A percentile compares a stretch with the other conserved stretches of the same genome.
These are phyloP conservation scores for Sarcophaga subvicina DNA, from an alignment of 2,888 invertebrate genomes.

Conservation along the genomic window DNA sequence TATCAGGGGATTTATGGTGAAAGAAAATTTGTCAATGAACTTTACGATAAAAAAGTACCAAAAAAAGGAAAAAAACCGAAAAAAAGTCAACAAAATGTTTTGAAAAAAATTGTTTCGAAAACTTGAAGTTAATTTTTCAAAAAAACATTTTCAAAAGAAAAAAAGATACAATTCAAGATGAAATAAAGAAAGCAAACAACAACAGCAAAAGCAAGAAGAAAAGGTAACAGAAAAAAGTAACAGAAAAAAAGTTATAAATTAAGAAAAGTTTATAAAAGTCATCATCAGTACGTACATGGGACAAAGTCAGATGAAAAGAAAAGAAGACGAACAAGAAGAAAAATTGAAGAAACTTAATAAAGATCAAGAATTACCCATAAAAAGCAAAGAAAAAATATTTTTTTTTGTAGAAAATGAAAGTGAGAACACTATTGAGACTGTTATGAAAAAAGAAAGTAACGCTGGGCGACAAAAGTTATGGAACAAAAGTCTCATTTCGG, in stretches of 20 bases:
- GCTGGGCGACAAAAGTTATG: too few relatives aligned
- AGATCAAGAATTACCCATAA: background rate
- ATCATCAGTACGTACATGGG: background rate
- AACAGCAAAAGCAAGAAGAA: background rate
- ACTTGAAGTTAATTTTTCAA: conserved; percentile 14
- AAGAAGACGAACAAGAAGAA: background rate
- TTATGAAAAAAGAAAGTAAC: too few relatives aligned
- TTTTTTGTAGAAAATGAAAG: too few relatives aligned
- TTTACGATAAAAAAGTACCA: background rate
- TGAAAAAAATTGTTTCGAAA: background rate
- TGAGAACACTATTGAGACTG: too few relatives aligned
- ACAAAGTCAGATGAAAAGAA: background rate
- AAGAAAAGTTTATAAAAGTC: conserved; percentile 29
- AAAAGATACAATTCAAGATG: background rate
- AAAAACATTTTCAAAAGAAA: background rate
- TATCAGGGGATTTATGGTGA: conserved; percentile 40
- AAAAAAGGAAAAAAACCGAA: background rate
- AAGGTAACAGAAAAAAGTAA: background rate
- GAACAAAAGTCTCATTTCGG: too few relatives aligned
- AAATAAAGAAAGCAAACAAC: background rate
- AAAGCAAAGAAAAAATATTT: background rate
- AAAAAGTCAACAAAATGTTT: conserved; percentile 4
- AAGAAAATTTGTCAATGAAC: conserved; percentile 50
- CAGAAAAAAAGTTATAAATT: conserved; percentile 9
- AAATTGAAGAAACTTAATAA: background rate